These are phyloP conservation scores for Ornithorhynchus anatinus DNA, from an alignment of 2,113 vertebrate genomes.

Conservation along the genomic window DNA sequence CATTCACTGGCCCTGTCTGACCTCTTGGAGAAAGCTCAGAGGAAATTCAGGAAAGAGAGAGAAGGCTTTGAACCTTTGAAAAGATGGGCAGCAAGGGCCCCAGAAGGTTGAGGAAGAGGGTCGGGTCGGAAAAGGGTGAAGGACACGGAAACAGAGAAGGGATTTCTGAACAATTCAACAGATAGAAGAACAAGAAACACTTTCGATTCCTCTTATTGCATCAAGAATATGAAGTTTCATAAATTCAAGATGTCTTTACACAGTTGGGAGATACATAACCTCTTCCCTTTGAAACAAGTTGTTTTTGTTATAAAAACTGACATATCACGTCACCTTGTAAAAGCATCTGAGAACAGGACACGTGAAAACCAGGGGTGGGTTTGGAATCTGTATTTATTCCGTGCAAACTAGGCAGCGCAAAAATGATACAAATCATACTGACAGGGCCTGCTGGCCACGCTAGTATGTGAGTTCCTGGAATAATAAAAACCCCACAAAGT, in stretches of 20 bases:
- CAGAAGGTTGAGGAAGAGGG: too few species aligned
- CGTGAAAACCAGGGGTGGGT: background rate
- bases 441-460: background rate
- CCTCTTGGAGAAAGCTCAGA: too few species aligned
- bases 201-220: background rate
- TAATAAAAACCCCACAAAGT: background rate
- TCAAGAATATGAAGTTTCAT: background rate
- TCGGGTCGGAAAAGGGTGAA: too few species aligned
- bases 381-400: background rate
- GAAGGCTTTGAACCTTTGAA: too few species aligned
- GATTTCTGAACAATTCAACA: background rate
- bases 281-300: background rate
- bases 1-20: too few species aligned
- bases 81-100: too few species aligned
- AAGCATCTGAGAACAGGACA: background rate
- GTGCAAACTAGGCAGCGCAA: background rate
- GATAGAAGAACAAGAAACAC: background rate
- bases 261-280: background rate
- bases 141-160: rapidly evolving
- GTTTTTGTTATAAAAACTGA: conserved; percentile 10
- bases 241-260: background rate
- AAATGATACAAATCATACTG: background rate
- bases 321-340: background rate
- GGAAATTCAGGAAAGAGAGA: too few species aligned
- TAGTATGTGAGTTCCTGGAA: background rate